Conservation (phyloP, 2,888 invertebrate genomes). For the Rhorus exstirpatorius region DNA sequence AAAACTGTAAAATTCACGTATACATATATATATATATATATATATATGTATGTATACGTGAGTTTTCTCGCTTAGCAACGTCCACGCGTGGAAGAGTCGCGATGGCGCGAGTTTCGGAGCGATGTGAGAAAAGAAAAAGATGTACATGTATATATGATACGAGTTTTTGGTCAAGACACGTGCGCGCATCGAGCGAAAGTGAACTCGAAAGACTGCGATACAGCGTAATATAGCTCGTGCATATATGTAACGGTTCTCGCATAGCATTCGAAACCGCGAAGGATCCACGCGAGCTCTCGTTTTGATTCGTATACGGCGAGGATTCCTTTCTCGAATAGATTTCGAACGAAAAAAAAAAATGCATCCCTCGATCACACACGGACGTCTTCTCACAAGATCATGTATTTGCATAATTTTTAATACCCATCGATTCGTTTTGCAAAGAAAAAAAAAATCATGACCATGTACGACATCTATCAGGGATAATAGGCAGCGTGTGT, state of each 20-base stretch:
- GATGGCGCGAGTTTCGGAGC: slow-evolving; percentile 23
- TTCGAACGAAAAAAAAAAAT: slow-evolving; percentile 23
- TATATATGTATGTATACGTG: not conserved
- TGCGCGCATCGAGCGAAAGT: slow-evolving; percentile 58
- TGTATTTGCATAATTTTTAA: slow-evolving; percentile 8
- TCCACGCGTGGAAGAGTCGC: not conserved
- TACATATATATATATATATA: too few relatives aligned
- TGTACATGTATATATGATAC: slow-evolving; percentile 10
- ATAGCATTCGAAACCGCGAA: slow-evolving; percentile 41
- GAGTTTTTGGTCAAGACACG: slow-evolving; percentile 46
- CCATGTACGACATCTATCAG: not conserved
- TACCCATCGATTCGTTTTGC: not conserved
- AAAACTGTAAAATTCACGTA: too few relatives aligned
- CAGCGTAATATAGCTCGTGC: slow-evolving; percentile 32
- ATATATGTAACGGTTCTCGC: slow-evolving; percentile 46
- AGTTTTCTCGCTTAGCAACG: slow-evolving; percentile 27
- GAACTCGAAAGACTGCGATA: slow-evolving; percentile 42
- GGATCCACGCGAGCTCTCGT: slow-evolving; percentile 22
- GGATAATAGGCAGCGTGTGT: not conserved
- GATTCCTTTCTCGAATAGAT: slow-evolving; percentile 46
- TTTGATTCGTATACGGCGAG: slow-evolving; percentile 31
- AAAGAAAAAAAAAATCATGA: not conserved
- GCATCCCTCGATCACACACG: not conserved
- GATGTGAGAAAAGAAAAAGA: slow-evolving; percentile 30
- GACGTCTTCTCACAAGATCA: not conserved